phyloP scores from a whole-genome alignment of 2,113 vertebrate species.

The Callaeas wilsoni region DNA sequence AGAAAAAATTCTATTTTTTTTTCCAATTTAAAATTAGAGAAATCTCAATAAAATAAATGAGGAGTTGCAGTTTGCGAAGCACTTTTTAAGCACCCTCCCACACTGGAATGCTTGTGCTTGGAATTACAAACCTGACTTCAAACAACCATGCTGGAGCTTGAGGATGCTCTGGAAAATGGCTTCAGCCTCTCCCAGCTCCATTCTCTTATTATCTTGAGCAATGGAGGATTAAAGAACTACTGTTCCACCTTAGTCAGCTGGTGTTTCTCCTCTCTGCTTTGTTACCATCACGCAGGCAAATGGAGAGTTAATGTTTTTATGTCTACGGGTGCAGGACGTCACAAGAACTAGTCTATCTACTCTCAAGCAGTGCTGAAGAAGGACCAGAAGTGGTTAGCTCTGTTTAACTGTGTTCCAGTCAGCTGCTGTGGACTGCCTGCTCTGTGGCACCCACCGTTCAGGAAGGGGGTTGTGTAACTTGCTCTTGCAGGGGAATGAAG shows the following conservation, averaged over 20 bases:
- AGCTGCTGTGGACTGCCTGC: background rate
- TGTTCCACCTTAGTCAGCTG: background rate
- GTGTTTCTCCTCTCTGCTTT: background rate
- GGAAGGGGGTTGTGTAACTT: conserved; percentile 14
- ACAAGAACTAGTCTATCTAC: background rate
- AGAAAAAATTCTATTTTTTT: background rate
- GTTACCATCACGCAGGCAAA: background rate
- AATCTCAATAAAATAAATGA: background rate
- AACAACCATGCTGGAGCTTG: background rate
- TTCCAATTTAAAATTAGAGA: background rate
- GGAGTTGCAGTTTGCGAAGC: background rate
- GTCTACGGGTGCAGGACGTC: background rate
- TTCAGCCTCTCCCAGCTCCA: background rate
- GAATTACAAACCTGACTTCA: background rate
- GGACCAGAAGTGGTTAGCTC: background rate
- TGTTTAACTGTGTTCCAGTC: background rate
- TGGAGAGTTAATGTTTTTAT: background rate
- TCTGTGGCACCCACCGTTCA: background rate
- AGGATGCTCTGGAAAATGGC: background rate
- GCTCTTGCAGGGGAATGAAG: background rate
- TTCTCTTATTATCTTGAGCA: background rate
- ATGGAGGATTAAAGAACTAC: background rate
- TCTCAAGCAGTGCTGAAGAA: background rate
- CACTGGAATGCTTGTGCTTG: background rate
- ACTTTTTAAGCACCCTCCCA: background rate